Percentiles rank a stretch among this genome's conserved stretches.
phyloP scores from a whole-genome alignment of 2,113 vertebrate species.

The Equus quagga region DNA sequence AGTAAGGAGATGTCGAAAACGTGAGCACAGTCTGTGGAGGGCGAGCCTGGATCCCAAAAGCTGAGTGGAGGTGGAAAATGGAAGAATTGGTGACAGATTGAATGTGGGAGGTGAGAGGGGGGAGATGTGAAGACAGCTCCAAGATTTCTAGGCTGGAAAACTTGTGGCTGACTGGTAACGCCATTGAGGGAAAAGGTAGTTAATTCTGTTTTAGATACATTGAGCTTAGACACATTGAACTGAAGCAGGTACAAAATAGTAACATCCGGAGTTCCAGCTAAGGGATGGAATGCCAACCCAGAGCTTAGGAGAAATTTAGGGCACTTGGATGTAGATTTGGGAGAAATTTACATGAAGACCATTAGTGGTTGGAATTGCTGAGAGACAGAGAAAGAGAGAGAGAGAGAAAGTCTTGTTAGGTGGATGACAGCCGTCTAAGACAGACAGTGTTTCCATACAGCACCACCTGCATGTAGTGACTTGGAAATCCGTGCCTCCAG shows the following conservation, averaged over 20 bases:
- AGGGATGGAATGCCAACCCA: neutral
- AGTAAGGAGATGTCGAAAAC: neutral
- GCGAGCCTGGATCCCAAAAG: neutral
- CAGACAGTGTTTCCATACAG: neutral
- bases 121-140: neutral
- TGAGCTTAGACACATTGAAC: conserved; percentile 23
- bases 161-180: conserved; percentile 40
- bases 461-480: neutral
- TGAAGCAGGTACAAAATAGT: conserved; percentile 37
- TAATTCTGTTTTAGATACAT: conserved; percentile 53
- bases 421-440: neutral
- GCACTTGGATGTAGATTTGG: conserved; percentile 25
- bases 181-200: conserved; percentile 56
- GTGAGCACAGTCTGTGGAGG: conserved; percentile 20
- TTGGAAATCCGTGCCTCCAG: neutral
- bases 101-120: conserved; percentile 59
- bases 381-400: neutral
- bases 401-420: neutral
- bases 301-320: conserved; percentile 5
- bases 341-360: conserved; percentile 18
- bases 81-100: conserved; percentile 59
- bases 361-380: neutral
- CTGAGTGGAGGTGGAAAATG: conserved; percentile 16
- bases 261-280: neutral
- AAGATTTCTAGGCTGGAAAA: conserved; percentile 62